Conservation (phyloP, 1,140 invertebrate genomes). For the Berghia stephanieae region DNA sequence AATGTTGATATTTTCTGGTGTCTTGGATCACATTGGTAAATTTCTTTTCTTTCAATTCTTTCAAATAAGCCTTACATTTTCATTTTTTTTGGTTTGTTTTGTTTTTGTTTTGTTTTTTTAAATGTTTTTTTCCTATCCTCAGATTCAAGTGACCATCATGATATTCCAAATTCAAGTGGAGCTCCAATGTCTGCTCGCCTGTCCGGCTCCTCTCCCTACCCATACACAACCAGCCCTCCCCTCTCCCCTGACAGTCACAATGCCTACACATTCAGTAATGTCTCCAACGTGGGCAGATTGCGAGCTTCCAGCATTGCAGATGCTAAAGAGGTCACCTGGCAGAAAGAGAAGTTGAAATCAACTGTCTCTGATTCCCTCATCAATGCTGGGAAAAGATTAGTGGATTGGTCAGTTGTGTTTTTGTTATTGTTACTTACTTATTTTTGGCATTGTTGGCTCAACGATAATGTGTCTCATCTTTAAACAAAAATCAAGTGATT, state of each 20-base stretch:
- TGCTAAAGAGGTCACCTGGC: slow-evolving; percentile 37
- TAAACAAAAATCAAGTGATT: too few species aligned
- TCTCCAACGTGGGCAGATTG: slow-evolving; percentile 53
- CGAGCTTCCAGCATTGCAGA: slow-evolving; percentile 53
- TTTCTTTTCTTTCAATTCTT: too few species aligned
- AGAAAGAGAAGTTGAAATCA: slow-evolving; percentile 52
- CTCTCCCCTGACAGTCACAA: slow-evolving; percentile 45
- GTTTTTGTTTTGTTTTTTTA: too few species aligned
- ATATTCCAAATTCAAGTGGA: slow-evolving; percentile 37
- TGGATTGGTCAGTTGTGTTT: slow-evolving; percentile 14
- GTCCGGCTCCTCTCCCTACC: slow-evolving; percentile 37
- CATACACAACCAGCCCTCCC: slow-evolving; percentile 48
- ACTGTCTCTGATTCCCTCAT: slow-evolving; percentile 52
- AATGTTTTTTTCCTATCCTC: slow-evolving; percentile 18
- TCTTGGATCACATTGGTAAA: too few species aligned
- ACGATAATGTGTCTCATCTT: not conserved
- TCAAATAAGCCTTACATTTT: too few species aligned
- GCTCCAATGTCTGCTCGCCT: slow-evolving; percentile 36
- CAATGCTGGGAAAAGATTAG: slow-evolving; percentile 32
- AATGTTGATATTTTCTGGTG: too few species aligned
- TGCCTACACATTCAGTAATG: slow-evolving; percentile 54
- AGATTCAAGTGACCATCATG: slow-evolving; percentile 55
- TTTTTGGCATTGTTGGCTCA: not conserved
- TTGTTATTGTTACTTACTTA: not conserved
- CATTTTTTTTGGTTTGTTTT: too few species aligned